Conservation (phyloP, 2,888 invertebrate species). For the Philhelius pedissequus region DNA sequence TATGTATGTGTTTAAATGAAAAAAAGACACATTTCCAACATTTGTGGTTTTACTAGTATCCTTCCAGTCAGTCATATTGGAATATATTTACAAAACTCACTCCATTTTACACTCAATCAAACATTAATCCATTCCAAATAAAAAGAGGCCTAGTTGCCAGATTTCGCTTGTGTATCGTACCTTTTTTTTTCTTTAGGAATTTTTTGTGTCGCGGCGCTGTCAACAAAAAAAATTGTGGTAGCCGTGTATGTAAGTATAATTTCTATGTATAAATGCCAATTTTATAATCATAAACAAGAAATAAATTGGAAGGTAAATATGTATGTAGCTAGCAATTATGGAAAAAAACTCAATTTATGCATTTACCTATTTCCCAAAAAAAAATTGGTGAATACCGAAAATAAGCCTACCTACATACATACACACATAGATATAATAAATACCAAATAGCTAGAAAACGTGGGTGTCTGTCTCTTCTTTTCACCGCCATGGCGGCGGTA, state of each 20-base stretch:
- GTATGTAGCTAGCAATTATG: background rate
- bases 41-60: constrained; percentile 20
- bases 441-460: constrained; percentile 14
- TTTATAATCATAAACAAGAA: constrained; percentile 42
- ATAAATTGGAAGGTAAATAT: background rate
- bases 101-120: constrained; percentile 39
- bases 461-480: constrained; percentile 36
- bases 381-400: constrained; percentile 20
- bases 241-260: background rate
- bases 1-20: background rate
- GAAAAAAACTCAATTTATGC: constrained; percentile 18
- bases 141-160: constrained; percentile 48
- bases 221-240: constrained; percentile 26
- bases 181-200: constrained; percentile 14
- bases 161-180: constrained; percentile 17
- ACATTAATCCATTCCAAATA: constrained; percentile 27
- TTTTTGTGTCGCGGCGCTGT: constrained; percentile 36
- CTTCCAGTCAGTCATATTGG: constrained; percentile 54
- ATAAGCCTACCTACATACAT: background rate
- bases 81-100: constrained; percentile 41
- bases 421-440: background rate
- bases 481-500: background rate
- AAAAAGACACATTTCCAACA: background rate
- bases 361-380: constrained; percentile 4
- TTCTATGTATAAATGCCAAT: constrained; percentile 40